A percentile compares a stretch with the other conserved stretches of the same genome.
phyloP scores from a whole-genome alignment of 2,113 vertebrate genomes.

The Nerophis ophidion region DNA sequence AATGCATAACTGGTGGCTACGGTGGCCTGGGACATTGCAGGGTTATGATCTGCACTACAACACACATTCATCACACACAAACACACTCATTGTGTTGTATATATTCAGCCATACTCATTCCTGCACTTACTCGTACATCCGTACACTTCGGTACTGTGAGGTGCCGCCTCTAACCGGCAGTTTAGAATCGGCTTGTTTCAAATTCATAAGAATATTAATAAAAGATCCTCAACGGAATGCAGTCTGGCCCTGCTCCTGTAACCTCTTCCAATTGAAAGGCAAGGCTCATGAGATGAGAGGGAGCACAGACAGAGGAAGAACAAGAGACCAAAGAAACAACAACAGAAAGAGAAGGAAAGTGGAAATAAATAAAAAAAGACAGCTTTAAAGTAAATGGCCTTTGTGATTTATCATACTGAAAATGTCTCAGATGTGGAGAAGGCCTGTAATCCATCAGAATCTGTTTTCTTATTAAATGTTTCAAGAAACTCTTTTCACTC shows the following conservation, averaged over 20 bases:
- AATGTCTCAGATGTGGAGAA: conserved; percentile 74
- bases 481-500: conserved; percentile 74
- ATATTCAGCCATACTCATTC: conserved; percentile 25
- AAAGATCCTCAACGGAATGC: conserved; percentile 65
- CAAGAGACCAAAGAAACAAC: conserved; percentile 2
- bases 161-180: conserved; percentile 59
- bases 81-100: neutral
- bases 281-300: conserved; percentile 65
- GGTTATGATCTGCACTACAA: conserved; percentile 24
- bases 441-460: conserved; percentile 78
- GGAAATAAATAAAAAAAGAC: conserved; percentile 39
- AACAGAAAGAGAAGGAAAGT: conserved; percentile 20
- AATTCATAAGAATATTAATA: conserved; percentile 78
- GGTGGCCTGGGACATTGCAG: conserved; percentile 36
- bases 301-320: conserved; percentile 35
- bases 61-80: conserved; percentile 11
- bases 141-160: conserved; percentile 26
- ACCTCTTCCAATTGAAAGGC: conserved; percentile 75
- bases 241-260: conserved; percentile 69
- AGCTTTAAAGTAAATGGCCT: conserved; percentile 60
- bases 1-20: conserved; percentile 43
- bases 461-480: conserved; percentile 80
- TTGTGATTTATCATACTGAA: conserved; percentile 77
- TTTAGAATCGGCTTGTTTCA: conserved; percentile 67
- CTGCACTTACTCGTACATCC: conserved; percentile 7